Base-by-base conservation (phyloP, 2,113 vertebrate genomes). In the Turnix velox region DNA sequence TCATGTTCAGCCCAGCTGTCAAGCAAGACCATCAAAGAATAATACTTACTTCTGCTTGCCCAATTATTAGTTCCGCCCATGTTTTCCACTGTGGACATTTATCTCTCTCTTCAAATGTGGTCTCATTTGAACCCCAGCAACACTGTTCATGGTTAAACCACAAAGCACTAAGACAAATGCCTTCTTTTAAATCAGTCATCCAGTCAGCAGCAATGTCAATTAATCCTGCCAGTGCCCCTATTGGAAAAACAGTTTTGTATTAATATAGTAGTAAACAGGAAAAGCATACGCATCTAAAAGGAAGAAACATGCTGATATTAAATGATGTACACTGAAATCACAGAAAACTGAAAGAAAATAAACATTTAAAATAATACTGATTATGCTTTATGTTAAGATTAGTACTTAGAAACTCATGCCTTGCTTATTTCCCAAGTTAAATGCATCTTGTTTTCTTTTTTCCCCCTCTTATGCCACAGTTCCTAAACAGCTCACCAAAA, bases 81-180 rank as follows among this genome's bases (percentile, higher is more conserved):
- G 98, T 99, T 96, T 99, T 99, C 99, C 99, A 99, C 96, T 99
- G 98, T 0, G 99, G 99, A 97, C 99, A 99, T 94, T 99, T 99
- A 97, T 99, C 99, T 88, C 99, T 96, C 96, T 99, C 99, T 82
- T 99, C 99, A 87, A 99, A 99, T 1, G 99, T 99, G 57, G 98
- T 98, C 92, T 99, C 98, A 82, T 99, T 99, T 83, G 99, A 99
- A 40, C 98, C 98, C 99, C 99, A 99, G 96, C 99, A 99, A 94
- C 99, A 99, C 96, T 99, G 99, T 86, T 99, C 99, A 27, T 99
- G 99, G 96, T 99, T 99, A 96, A 99, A 99, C 99, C 99, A 99
- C 97, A 99, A 97, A 35, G 99, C 99, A 84, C 98, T 98, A 86
- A 99, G 98, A 92, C 99, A 99, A 96, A 99, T 98, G 54, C 99